Conservation (phyloP, 2,797 vertebrate genomes). For the Tachyglossus aculeatus region DNA sequence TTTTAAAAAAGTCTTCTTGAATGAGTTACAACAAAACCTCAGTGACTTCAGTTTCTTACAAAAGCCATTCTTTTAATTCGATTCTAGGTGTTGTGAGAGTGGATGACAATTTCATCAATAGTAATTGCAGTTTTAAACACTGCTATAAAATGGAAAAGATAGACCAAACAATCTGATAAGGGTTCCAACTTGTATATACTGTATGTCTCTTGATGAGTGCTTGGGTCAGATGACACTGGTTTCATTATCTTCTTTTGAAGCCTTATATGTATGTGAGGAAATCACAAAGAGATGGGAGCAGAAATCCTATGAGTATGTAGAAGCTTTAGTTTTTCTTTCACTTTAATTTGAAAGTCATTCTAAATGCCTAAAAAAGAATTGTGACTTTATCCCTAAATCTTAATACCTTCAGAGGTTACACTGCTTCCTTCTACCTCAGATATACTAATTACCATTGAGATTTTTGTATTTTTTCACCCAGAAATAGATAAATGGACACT, state of each 20-base stretch:
- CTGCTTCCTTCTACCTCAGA: too few relatives aligned
- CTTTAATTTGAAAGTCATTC: too few relatives aligned
- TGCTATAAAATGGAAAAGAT: conserved; percentile 62
- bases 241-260: conserved; percentile 43
- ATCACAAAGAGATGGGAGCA: too few relatives aligned
- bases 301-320: too few relatives aligned
- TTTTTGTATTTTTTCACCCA: too few relatives aligned
- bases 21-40: not conserved
- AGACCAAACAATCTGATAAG: conserved; percentile 68
- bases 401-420: too few relatives aligned
- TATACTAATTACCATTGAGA: too few relatives aligned
- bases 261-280: too few relatives aligned
- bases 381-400: too few relatives aligned
- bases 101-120: conserved; percentile 57
- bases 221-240: conserved; percentile 21
- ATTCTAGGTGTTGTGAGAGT: not conserved
- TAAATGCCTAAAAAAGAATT: too few relatives aligned
- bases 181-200: conserved; percentile 55
- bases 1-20: not conserved
- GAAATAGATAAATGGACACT: too few relatives aligned
- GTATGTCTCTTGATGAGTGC: conserved; percentile 51
- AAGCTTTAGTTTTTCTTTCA: too few relatives aligned
- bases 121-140: conserved; percentile 45
- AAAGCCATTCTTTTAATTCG: conserved; percentile 30
- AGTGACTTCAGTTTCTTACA: conserved; percentile 31